Evolutionary conservation across 2,888 invertebrate genomes (phyloP), one percentile per base, ranked within the genome.

Genomic region (Cheilosia vernalis): DNA sequence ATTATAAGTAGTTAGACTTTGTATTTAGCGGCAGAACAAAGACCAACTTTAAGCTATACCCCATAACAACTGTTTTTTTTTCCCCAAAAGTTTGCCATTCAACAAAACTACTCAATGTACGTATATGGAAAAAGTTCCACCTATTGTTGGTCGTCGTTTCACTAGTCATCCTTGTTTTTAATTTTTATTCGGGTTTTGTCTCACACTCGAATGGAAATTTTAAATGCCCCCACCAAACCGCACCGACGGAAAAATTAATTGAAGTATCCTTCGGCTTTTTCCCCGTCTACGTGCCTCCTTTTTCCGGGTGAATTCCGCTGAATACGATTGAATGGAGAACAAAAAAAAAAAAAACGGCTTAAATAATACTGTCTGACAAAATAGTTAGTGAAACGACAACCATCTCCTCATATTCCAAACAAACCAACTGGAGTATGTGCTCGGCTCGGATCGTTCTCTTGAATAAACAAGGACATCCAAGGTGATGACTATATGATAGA

Each of bases 301-400:
- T 82, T 77, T 82, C 60, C 82, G 77, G 55, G 70, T 72, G 82
- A 82, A 82, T 82, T 82, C 81, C 69, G 70, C 44, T 82, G 81
- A 77, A 82, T 77, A 58, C 63, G 60, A 60, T 49, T 64, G 55
- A 64, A 61, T 17, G 30, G 3, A 30, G 9, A 30, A 2, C 7
- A 42, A 61, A 64, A 51, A 51, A 61, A 64, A 51, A 51, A 24
- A 73, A 76, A 49, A 55, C 60, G 61, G 44, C 63, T 81, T 64
- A 81, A 82, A 82, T 77, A 82, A 77, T 77, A 64, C 61, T 77
- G 81, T 82, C 81, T 82, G 81, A 77, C 76, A 81, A 76, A 78
- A 64, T 74, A 56, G 74, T 81, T 69, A 64, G 61, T 69, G 76
- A 81, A 81, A 76, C 58, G 81, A 76, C 76, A 76, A 69, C 58